These are phyloP conservation scores for Agrenia bidenticulata DNA, from an alignment of 2,888 invertebrate genomes.

Conservation along the genomic window DNA sequence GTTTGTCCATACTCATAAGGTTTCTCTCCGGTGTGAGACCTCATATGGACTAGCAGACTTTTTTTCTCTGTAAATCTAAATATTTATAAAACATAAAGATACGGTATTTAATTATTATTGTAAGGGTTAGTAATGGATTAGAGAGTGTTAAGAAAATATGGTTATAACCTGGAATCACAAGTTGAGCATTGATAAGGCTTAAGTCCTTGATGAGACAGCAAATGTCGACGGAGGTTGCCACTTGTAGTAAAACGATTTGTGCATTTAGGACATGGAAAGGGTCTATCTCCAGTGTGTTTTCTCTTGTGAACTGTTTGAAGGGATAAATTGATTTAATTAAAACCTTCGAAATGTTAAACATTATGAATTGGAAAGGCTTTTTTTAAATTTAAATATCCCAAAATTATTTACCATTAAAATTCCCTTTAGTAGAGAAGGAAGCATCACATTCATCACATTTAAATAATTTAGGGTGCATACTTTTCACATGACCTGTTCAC, in stretches of 20 bases:
- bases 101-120: not conserved
- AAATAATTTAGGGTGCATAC: not conserved
- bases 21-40: constrained; percentile 28
- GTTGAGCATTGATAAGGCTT: constrained; percentile 33
- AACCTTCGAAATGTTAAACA: too few relatives aligned
- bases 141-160: too few relatives aligned
- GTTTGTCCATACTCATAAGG: constrained; percentile 23
- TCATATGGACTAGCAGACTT: constrained; percentile 27
- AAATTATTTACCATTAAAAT: constrained; percentile 14
- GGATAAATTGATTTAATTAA: too few relatives aligned
- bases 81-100: not conserved
- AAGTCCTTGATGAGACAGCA: constrained; percentile 35
- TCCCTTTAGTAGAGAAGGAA: constrained; percentile 14
- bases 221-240: constrained; percentile 35
- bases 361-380: too few relatives aligned
- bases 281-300: constrained; percentile 25
- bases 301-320: constrained; percentile 30
- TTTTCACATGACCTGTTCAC: too few relatives aligned
- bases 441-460: constrained; percentile 8
- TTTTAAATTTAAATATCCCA: too few relatives aligned
- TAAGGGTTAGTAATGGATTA: not conserved
- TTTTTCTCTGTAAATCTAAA: constrained; percentile 28
- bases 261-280: constrained; percentile 32
- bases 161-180: constrained; percentile 28
- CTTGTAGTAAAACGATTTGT: constrained; percentile 29